Percentiles rank a stretch among this genome's conserved stretches.
phyloP scores from a whole-genome alignment of 2,888 invertebrate genomes.

The Busseola fusca region DNA sequence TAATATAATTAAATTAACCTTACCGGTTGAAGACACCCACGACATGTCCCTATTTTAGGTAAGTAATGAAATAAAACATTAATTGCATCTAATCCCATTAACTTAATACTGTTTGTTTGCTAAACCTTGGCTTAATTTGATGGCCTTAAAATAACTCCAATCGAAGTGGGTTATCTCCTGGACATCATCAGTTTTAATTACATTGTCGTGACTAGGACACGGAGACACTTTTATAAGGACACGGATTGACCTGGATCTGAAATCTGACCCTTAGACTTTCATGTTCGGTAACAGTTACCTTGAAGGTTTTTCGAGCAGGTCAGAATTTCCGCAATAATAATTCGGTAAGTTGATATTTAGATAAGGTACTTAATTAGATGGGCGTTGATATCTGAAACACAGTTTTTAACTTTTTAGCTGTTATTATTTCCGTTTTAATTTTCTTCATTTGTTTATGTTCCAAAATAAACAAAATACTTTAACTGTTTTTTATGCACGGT shows the following conservation, averaged over 20 bases:
- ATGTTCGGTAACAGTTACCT: slow-evolving; percentile 45
- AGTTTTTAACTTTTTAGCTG: neutral
- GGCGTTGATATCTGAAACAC: neutral
- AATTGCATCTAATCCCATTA: slow-evolving; percentile 50
- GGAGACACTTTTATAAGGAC: slow-evolving; percentile 36
- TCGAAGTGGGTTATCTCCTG: slow-evolving; percentile 61
- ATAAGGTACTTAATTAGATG: slow-evolving; percentile 20
- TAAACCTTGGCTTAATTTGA: slow-evolving; percentile 55
- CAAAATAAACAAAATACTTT: neutral
- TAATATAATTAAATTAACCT: slow-evolving; percentile 43
- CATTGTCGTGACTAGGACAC: slow-evolving; percentile 52
- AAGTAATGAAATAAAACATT: slow-evolving; percentile 53
- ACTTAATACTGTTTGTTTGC: slow-evolving; percentile 41
- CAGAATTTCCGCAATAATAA: slow-evolving; percentile 9
- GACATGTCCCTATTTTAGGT: slow-evolving; percentile 40
- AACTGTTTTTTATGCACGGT: neutral
- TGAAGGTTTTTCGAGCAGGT: slow-evolving; percentile 23
- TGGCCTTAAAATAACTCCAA: slow-evolving; percentile 55
- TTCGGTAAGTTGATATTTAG: slow-evolving; percentile 18
- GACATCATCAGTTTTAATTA: slow-evolving; percentile 58
- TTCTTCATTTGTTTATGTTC: neutral
- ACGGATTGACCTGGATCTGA: slow-evolving; percentile 52
- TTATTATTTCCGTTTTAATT: neutral
- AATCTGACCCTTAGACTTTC: slow-evolving; percentile 44
- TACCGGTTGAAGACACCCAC: slow-evolving; percentile 31